Base-by-base conservation (phyloP, 2,113 vertebrate species). In the Apteryx mantelli region DNA sequence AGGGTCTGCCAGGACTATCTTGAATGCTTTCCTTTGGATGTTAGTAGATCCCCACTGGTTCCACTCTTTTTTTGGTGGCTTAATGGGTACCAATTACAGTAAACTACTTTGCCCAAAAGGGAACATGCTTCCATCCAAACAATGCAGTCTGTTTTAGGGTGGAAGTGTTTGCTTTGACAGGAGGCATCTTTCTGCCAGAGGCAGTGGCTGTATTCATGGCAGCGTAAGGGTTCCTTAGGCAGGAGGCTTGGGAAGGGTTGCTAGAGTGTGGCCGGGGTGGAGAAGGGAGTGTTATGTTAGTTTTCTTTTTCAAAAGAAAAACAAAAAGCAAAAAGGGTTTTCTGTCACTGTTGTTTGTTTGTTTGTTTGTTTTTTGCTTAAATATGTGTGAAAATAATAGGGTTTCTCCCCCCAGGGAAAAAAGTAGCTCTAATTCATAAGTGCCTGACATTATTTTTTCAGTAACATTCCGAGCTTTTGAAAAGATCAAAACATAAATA, bases 61-160 rank as follows among this genome's bases (percentile, higher is more conserved):
- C 38, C 3, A 5, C 40, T 30, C 48, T 52, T 69, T 58, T 6
- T 17, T 4, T 32, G 5, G 24, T 19, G 2, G 7, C 55, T 86
- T 68, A 28, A 28, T 24, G n/a, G 55, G 7, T 69, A 42, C 32
- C 0, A 0, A 28, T 64, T 13, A 46, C 11, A 76, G 46, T 28
- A 0, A 4, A 83, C 8, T 42, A 11, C 7, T 93, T 77, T 60
- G 11, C 53, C 58, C 28, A 22, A 52, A 88, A 83, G 9, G 42
- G 4, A 93, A 30, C 18, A 65, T 19, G 12, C 34, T 88, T 93
- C 44, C 25, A 10, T 36, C 38, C 6, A 74, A 73, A 52, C 1
- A 0, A 19, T 90, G n/a, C 16, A 13, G 22, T 24, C 20, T 34
- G 15, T 65, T 90, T 61, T 60, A 44, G 50, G 53, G 22, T 63